Base-by-base conservation (phyloP, 1,140 invertebrate genomes). In the Atta cephalotes region DNA sequence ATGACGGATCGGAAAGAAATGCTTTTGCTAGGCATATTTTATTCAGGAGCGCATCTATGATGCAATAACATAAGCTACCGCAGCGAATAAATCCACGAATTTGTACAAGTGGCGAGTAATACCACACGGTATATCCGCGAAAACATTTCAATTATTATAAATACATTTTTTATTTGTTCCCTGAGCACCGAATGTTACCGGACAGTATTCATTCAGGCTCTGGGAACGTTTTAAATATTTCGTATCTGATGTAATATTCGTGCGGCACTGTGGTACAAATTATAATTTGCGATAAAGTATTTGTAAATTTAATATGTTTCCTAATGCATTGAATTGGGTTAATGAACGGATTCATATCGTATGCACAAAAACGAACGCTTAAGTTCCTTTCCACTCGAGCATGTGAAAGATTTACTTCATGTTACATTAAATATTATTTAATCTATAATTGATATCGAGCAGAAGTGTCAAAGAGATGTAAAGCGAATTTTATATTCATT, bases 141-240 rank as follows among this genome's bases (percentile, higher is more conserved):
- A 70, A 84, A 62, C 70, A 35, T 76, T 84, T 84, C 80, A 76
- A 84, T 84, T 84, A 84, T 74, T 84, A 84, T 84, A 84, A 84
- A 84, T 76, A 84, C 70, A 76, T 76, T 84, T 84, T 84, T 84
- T 62, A 84, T 74, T 14, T 25, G 3, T 12, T 45, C 53, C 53
- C 14, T 25, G 9, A 16, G 28, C 56, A 28, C n/a, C 25, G 12
- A 72, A 72, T 82, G 53, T 12, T 71, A 45, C 39, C 49, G 56
- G 16, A 25, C 10, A 9, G 28, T 62, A 63, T 84, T 84, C 74
- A 63, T 60, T 10, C 28, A 51, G 45, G 45, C 10, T 2, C 12
- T 10, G 39, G 6, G 31, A 76, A 35, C 66, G 21, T 18, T 25
- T 2, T 45, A 31, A 84, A 84, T 84, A 84, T 84, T 84, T 84